Evolutionary conservation across 1,140 invertebrate species (phyloP), one percentile per base, ranked within the genome.

Genomic region (Achatina immaculata): DNA sequence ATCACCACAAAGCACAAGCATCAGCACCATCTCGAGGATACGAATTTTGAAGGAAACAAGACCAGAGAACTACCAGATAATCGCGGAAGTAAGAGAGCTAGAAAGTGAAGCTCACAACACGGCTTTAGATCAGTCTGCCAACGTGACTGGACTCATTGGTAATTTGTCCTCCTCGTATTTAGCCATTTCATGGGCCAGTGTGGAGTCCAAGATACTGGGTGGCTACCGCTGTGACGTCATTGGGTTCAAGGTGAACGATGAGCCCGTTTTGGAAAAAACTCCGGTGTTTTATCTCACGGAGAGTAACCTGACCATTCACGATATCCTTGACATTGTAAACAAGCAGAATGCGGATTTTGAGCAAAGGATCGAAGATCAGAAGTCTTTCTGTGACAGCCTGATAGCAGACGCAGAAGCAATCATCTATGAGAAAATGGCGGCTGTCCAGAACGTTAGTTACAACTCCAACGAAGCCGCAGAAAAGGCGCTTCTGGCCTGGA

Each of bases 191-290:
- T 73, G 71, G 71, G 2, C 42, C 19, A n/a, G 48, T 21, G 71
- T 43, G 0, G 28, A 4, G 9, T 34, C 7, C 11, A 43, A 73
- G 28, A 19, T 73, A 6, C n/a, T 45, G 1, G 71, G 71, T 0
- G 6, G 28, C 21, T 73, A 73, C 43, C 71, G 71, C 7, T 73
- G 71, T 34, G 71, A 73, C 34, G 36, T 73, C 31, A 31, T 73
- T 1, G 71, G 71, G 14, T 73, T 73, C 43, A 34, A 43, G 24
- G 31, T 31, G 11, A 73, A 43, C 43, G 42, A 28, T 16, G 71
- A 73, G 28, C 14, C 34, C 1, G 21, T 73, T 19, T 7, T 34
- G 1, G 71, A 73, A 45, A 73, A 73, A 45, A 43, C 71, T 0
- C 71, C 71, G 1, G 43, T 73, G 0, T 16, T 73, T n/a, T 7